phyloP scores from a whole-genome alignment of 2,888 invertebrate genomes.

The Cetonia aurata region DNA sequence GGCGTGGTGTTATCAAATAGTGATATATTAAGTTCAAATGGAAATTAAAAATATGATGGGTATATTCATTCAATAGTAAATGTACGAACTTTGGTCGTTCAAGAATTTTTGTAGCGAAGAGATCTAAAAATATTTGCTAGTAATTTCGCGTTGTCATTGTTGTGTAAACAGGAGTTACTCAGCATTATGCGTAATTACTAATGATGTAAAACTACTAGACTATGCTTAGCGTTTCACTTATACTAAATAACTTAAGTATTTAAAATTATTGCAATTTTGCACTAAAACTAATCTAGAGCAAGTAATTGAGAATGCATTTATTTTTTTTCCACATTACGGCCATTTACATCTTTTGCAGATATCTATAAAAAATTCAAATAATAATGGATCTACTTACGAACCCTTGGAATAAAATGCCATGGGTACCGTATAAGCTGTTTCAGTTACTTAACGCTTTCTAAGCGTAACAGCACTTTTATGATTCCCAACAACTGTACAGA shows the following conservation, averaged over 20 bases:
- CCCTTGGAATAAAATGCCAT: too few species aligned
- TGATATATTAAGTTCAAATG: constrained; percentile 34
- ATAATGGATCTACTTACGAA: too few species aligned
- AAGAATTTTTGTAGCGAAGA: background rate
- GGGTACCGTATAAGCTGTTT: too few species aligned
- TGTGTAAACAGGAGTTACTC: constrained; percentile 35
- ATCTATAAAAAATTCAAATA: too few species aligned
- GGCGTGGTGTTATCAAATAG: constrained; percentile 32
- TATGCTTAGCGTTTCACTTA: too few species aligned
- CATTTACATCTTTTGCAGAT: too few species aligned
- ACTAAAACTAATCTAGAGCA: too few species aligned
- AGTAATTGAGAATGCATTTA: too few species aligned
- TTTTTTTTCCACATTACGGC: too few species aligned
- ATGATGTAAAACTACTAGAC: too few species aligned
- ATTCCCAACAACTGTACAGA: background rate
- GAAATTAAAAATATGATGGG: constrained; percentile 24
- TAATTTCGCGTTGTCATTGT: constrained; percentile 28
- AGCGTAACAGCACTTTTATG: constrained; percentile 10
- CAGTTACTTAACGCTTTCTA: background rate
- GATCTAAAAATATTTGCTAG: constrained; percentile 25
- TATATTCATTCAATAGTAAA: constrained; percentile 1
- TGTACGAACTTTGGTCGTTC: background rate
- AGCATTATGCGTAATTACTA: constrained; percentile 25
- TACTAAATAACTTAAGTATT: too few species aligned
- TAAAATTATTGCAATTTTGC: too few species aligned